Conservation (phyloP, 2,113 vertebrate species). For the Proteles cristata region DNA sequence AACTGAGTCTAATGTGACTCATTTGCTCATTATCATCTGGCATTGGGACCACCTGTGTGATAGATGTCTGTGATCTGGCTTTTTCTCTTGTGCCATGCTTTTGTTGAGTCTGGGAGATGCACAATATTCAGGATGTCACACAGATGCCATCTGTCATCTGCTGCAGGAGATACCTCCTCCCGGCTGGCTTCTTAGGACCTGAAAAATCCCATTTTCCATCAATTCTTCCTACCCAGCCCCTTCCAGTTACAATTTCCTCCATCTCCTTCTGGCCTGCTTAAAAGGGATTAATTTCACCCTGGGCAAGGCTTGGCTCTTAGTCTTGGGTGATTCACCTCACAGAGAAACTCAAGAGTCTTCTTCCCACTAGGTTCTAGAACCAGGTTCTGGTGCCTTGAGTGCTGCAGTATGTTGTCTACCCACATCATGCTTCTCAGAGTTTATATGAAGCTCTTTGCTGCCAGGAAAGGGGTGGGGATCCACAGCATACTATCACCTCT, state of each 20-base stretch:
- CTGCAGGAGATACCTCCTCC: not conserved
- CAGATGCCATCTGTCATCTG: not conserved
- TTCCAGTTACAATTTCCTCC: fast-evolving
- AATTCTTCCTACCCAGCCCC: not conserved
- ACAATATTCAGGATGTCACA: not conserved
- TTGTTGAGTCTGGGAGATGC: not conserved
- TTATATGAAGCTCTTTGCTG: not conserved
- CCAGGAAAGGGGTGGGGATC: fast-evolving
- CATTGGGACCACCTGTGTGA: too few species aligned
- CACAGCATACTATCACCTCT: not conserved
- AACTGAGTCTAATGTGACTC: not conserved
- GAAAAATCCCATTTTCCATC: not conserved
- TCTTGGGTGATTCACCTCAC: not conserved
- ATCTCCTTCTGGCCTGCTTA: too few species aligned
- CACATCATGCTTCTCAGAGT: not conserved
- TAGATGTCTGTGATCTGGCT: not conserved
- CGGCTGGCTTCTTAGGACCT: not conserved
- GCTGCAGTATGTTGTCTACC: not conserved
- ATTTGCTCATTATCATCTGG: not conserved
- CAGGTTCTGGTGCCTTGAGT: fast-evolving
- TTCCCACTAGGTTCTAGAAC: not conserved
- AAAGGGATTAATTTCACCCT: not conserved
- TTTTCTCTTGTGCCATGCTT: not conserved
- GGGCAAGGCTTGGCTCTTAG: not conserved
- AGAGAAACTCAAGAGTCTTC: not conserved